Percentiles rank a stretch among this genome's conserved stretches.
Conservation (phyloP, 2,113 vertebrate species). For the Chionomys nivalis region DNA sequence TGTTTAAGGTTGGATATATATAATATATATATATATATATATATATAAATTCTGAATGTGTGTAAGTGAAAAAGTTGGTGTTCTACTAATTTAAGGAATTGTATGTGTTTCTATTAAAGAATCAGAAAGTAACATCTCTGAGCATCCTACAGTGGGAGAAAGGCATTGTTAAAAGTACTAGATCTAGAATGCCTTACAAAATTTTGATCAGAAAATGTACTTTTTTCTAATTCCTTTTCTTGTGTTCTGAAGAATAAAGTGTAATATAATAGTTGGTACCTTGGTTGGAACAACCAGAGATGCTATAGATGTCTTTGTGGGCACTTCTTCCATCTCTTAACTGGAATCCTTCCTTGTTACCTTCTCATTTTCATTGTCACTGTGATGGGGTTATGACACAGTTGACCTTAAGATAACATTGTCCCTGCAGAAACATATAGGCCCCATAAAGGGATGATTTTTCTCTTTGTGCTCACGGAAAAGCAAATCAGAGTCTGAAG, state of each 20-base stretch:
- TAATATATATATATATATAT: background rate
- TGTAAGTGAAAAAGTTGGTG: background rate
- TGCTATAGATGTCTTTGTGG: background rate
- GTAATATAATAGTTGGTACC: background rate
- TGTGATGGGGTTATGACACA: background rate
- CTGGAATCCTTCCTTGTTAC: background rate
- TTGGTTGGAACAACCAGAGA: background rate
- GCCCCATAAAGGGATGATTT: background rate
- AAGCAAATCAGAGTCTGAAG: background rate
- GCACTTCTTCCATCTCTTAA: background rate
- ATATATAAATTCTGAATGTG: background rate
- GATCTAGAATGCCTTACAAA: background rate
- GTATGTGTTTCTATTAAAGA: background rate
- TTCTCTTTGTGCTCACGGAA: background rate
- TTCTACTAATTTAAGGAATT: conserved; percentile 8
- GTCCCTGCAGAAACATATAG: background rate
- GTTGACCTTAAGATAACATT: background rate
- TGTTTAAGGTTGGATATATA: background rate
- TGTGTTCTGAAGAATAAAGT: background rate
- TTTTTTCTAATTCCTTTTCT: conserved; percentile 4
- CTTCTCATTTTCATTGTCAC: background rate
- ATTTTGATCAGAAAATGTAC: background rate
- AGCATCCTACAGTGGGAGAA: background rate
- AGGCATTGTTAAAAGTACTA: background rate
- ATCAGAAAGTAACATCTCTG: conserved; percentile 25